These are phyloP conservation scores for Chelonus insularis DNA, from an alignment of 1,140 invertebrate species.

Conservation along the genomic window DNA sequence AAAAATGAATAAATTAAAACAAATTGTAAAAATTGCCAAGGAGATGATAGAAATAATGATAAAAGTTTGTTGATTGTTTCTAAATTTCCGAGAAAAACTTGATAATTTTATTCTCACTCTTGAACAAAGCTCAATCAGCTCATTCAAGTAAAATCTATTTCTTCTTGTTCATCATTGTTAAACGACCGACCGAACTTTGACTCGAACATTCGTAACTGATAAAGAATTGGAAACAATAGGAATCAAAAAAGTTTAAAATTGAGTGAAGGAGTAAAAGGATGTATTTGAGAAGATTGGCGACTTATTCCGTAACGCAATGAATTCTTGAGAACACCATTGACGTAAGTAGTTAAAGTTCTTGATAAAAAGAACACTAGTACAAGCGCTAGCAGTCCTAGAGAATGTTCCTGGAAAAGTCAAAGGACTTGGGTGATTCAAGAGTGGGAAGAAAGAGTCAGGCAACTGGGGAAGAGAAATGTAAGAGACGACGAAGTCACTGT, in stretches of 20 bases:
- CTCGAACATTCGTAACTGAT: no score
- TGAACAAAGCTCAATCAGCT: no score
- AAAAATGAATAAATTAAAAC: no score
- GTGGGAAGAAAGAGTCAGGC: slow-evolving; percentile 1
- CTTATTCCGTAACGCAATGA: not conserved
- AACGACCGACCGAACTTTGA: no score
- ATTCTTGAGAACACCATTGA: slow-evolving; percentile 2
- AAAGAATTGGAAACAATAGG: not conserved
- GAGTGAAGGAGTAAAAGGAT: not conserved
- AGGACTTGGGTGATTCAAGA: slow-evolving; percentile 10
- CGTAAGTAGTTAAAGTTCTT: not conserved
- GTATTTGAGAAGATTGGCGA: not conserved
- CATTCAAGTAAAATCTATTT: no score
- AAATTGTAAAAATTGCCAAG: no score
- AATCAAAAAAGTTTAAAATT: not conserved
- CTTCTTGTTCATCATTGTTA: no score
- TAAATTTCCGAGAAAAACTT: no score
- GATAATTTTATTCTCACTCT: no score
- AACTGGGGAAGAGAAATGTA: slow-evolving; percentile 7
- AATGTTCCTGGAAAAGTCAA: slow-evolving; percentile 6
- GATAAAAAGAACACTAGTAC: not conserved
- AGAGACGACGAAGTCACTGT: slow-evolving; percentile 2
- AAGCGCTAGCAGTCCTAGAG: not conserved
- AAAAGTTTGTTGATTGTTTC: no score
- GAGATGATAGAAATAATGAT: no score